Evolutionary conservation across 2,797 vertebrate genomes (phyloP).

Genomic region (Malurus leucopterus): DNA sequence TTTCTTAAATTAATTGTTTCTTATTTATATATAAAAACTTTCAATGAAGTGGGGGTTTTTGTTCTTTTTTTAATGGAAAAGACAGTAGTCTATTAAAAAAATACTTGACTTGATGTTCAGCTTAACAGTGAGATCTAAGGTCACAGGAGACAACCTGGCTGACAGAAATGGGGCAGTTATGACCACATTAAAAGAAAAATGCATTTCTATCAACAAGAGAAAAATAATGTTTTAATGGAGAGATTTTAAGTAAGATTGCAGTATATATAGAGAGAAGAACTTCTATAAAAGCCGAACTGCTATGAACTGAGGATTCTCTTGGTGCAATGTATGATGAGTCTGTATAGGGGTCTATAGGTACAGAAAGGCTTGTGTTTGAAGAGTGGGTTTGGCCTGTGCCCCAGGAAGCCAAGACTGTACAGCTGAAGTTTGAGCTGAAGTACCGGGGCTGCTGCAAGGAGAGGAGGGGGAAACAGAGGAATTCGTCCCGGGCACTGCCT

Average conservation of each 20-base stretch:
- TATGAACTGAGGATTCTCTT: neutral
- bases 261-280: neutral
- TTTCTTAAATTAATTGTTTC: neutral
- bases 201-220: neutral
- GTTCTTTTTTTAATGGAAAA: neutral
- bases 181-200: neutral
- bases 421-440: fast-evolving
- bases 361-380: fast-evolving
- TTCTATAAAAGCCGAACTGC: neutral
- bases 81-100: neutral
- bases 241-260: neutral
- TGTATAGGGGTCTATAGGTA: fast-evolving
- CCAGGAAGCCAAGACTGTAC: fast-evolving
- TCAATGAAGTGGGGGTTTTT: neutral
- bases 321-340: neutral
- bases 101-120: neutral
- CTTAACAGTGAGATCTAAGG: neutral
- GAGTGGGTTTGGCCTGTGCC: fast-evolving
- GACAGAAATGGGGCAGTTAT: neutral
- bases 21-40: neutral
- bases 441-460: fast-evolving
- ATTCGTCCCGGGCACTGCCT: fast-evolving
- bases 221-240: neutral
- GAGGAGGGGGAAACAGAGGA: fast-evolving
- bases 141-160: neutral